phyloP scores from a whole-genome alignment of 2,797 vertebrate species.

The Alca torda region DNA sequence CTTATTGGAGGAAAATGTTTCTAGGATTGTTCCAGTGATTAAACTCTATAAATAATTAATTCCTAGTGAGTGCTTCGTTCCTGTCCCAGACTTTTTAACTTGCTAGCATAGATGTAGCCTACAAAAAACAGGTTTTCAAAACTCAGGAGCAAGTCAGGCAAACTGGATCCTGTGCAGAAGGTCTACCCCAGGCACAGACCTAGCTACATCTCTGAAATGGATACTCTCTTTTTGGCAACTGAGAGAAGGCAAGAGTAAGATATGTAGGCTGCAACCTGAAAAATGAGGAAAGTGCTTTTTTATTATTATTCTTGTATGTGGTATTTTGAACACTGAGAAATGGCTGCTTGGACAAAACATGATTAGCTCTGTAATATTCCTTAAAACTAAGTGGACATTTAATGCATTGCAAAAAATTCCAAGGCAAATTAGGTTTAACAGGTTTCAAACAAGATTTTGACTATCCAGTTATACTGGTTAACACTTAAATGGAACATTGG shows the following conservation, averaged over 20 bases:
- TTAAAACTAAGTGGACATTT: not conserved
- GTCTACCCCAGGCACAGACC: not conserved
- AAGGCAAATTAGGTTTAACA: not conserved
- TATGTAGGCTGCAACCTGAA: not conserved
- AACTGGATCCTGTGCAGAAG: not conserved
- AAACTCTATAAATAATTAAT: not conserved
- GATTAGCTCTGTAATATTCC: not conserved
- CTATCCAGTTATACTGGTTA: not conserved
- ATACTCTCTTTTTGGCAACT: not conserved
- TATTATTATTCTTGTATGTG: not conserved
- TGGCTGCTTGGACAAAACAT: not conserved
- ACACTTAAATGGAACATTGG: not conserved
- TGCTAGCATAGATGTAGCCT: not conserved
- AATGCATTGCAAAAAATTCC: not conserved
- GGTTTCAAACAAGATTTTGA: not conserved
- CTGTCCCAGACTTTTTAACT: not conserved
- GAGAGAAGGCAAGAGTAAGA: not conserved
- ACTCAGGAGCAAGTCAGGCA: not conserved
- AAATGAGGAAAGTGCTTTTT: not conserved
- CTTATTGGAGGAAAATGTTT: not conserved
- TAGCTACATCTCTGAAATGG: not conserved
- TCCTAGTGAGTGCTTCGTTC: not conserved
- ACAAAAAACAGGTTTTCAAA: not conserved
- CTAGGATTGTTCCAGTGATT: not conserved
- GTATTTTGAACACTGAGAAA: not conserved